Conservation (phyloP, 2,888 invertebrate genomes). For the Drosophila paramelanica region DNA sequence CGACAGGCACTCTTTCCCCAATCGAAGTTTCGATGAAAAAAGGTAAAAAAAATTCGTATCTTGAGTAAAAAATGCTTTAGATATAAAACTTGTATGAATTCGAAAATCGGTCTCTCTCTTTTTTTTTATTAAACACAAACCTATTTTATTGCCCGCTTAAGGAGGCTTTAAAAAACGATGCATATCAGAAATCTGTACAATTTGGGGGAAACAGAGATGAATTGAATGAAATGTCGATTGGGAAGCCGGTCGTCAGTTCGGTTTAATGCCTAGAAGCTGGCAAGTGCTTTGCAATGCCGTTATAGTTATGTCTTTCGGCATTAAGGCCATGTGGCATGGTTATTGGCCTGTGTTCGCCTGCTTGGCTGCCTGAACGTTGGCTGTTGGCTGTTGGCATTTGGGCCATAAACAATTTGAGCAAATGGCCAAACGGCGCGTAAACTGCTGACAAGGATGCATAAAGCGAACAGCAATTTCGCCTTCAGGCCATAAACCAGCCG, state of each 20-base stretch:
- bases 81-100: too few relatives aligned
- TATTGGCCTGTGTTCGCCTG: neutral
- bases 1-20: too few relatives aligned
- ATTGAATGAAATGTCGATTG: conserved; percentile 7
- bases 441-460: conserved; percentile 61
- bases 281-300: conserved; percentile 20
- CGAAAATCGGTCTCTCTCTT: too few relatives aligned
- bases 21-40: too few relatives aligned
- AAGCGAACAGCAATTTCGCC: conserved; percentile 23
- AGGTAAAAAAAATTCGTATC: too few relatives aligned
- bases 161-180: too few relatives aligned
- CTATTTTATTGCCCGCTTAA: too few relatives aligned
- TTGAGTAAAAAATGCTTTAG: too few relatives aligned
- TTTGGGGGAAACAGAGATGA: too few relatives aligned
- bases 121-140: too few relatives aligned
- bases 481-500: conserved; percentile 38
- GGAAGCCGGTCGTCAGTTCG: neutral
- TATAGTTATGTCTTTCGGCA: conserved; percentile 14
- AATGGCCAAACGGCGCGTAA: conserved; percentile 55
- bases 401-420: conserved; percentile 66
- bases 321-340: conserved; percentile 15
- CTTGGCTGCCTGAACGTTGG: neutral
- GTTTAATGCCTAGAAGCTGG: conserved; percentile 22
- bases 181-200: too few relatives aligned
- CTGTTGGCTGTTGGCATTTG: conserved; percentile 31